Percentiles rank a stretch among this genome's conserved stretches.
These are phyloP conservation scores for Drosophila paracracens DNA, from an alignment of 2,888 invertebrate genomes.

Conservation along the genomic window DNA sequence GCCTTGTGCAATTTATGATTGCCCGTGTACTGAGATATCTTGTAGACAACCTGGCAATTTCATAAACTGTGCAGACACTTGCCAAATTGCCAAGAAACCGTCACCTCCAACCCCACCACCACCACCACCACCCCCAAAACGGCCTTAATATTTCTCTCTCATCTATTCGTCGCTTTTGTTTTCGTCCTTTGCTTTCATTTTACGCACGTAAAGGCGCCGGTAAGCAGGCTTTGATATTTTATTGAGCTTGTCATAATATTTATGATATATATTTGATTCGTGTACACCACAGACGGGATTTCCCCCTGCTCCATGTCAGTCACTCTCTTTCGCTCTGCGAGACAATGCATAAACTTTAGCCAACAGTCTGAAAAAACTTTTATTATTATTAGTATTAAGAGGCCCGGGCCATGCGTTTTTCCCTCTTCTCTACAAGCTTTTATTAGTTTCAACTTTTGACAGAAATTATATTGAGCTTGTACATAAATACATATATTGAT, in stretches of 20 bases:
- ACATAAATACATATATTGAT: slow-evolving; percentile 55
- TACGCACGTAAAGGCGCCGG: slow-evolving; percentile 64
- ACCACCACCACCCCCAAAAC: neutral
- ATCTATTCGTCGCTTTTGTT: slow-evolving; percentile 30
- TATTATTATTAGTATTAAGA: slow-evolving; percentile 65
- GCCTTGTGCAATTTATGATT: slow-evolving; percentile 76
- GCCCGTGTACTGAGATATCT: slow-evolving; percentile 46
- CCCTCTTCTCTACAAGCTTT: slow-evolving; percentile 58
- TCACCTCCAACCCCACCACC: neutral
- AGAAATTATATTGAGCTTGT: slow-evolving; percentile 78
- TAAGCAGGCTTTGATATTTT: slow-evolving; percentile 76
- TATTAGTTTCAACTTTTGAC: slow-evolving; percentile 81
- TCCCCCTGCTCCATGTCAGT: neutral
- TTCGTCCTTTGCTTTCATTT: slow-evolving; percentile 45
- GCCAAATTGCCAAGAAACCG: slow-evolving; percentile 66
- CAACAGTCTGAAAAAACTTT: slow-evolving; percentile 60
- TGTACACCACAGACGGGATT: slow-evolving; percentile 36
- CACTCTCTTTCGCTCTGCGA: slow-evolving; percentile 9
- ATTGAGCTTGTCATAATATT: slow-evolving; percentile 82
- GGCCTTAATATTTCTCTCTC: neutral
- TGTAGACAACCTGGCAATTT: slow-evolving; percentile 79
- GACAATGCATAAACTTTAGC: slow-evolving; percentile 74
- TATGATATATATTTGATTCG: slow-evolving; percentile 72
- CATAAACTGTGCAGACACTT: slow-evolving; percentile 76
- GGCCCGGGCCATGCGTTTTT: slow-evolving; percentile 31